These are phyloP conservation scores for Spilogale gracilis DNA, from an alignment of 2,113 vertebrate genomes.

Conservation along the genomic window DNA sequence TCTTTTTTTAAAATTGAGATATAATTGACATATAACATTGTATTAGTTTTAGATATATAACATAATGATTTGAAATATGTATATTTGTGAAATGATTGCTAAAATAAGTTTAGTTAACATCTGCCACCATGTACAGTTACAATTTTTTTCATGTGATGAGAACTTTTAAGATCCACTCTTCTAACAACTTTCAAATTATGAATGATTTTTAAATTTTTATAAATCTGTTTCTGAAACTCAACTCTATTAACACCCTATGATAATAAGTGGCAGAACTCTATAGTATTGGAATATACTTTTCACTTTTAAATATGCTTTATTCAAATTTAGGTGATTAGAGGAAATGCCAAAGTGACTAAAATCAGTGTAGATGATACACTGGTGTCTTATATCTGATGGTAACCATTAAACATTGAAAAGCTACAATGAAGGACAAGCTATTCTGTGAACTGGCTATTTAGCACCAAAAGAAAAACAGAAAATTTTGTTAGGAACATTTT, in stretches of 20 bases:
- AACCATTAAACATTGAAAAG: constrained; percentile 10
- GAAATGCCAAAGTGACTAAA: constrained; percentile 33
- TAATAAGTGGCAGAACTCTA: not conserved
- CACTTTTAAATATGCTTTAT: constrained; percentile 39
- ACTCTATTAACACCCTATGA: not conserved
- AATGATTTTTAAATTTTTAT: constrained; percentile 40
- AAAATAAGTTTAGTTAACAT: constrained; percentile 14
- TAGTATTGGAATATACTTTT: not conserved
- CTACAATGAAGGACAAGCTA: not conserved
- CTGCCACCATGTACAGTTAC: not conserved
- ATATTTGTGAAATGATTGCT: not conserved
- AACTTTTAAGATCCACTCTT: not conserved
- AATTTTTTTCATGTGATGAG: not conserved
- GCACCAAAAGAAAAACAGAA: not conserved
- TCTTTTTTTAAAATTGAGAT: not conserved
- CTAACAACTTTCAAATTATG: constrained; percentile 26
- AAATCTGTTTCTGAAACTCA: constrained; percentile 46
- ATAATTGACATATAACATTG: not conserved
- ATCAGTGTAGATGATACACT: constrained; percentile 20
- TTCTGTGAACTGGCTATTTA: constrained; percentile 44
- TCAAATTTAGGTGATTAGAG: constrained; percentile 23
- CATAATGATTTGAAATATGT: not conserved
- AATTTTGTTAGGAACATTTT: constrained; percentile 26
- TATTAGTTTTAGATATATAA: not conserved
- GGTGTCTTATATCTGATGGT: not conserved